Evolutionary conservation across 2,888 invertebrate genomes (phyloP), one percentile per base, ranked within the genome.

Genomic region (Leucophenga montana): DNA sequence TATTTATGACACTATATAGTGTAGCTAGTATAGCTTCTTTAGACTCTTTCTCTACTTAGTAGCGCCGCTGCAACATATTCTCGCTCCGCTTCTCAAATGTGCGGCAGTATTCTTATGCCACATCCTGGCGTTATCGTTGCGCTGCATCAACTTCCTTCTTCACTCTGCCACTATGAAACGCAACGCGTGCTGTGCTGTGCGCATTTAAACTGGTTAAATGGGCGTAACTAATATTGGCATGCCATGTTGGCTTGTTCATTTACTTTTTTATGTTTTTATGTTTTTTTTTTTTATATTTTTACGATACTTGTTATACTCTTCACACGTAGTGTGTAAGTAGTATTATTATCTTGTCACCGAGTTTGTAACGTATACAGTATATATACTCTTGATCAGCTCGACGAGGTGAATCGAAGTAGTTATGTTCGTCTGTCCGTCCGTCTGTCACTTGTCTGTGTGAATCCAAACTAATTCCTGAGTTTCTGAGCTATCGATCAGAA

Each of bases 181-280:
- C 62, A 73, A 76, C 76, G 77, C 76, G 73, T 77, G 46, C 22
- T 44, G 62, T 33, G 33, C n/a, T 27, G 27, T 18, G 14, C 48
- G 48, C 46, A 20, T 67, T 76, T 76, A 76, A 75, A 75, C 77
- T 75, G 75, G 74, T 78, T 76, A 80, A 75, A 76, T 79, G 78
- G 82, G 79, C 75, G 82, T 80, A 46, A 73, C 77, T 72, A 75
- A 77, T 80, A 77, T 79, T 80, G 80, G 78, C 80, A 80, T 76
- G 73, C 33, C 46, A 48, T 61, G 75, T 78, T 82, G 67, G 64
- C 69, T 54, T 53, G 53, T 16, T 61, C 71, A n/a, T 73, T 73
- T 70, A 64, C 57, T 54, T 61, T 62, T 65, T 59, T 66, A 39
- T 18, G 46, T 33, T 33, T 56, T 33, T 56, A n/a, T 9, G 2